Base-by-base conservation (phyloP, 2,888 invertebrate genomes). In the Rosalia funebris region DNA sequence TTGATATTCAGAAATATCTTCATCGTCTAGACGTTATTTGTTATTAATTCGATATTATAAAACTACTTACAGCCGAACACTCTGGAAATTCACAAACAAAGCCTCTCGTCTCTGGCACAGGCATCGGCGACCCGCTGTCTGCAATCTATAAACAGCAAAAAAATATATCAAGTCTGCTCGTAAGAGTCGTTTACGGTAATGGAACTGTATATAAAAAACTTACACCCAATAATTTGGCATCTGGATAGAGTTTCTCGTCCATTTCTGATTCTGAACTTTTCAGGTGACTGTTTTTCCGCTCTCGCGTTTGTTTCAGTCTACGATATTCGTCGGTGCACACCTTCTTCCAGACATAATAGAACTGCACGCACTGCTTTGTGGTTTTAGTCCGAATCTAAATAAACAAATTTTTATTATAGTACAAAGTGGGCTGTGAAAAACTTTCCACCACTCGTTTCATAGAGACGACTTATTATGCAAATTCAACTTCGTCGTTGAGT, bases 291-390 rank as follows among this genome's bases (percentile, higher is more conserved):
- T 74, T 67, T 60, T 74, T 78, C 55, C 75, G 70, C 47, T 82
- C 81, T 57, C 80, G 71, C 34, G 74, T 54, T 54, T 76, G 74
- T 61, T 81, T 81, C 54, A 81, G 65, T 58, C 76, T 69, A 53
- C 78, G 74, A 62, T 82, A 81, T 65, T 82, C 82, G 81, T 97
- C 95, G 70, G 92, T 91, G 75, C 96, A 96, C 25, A 96, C 90
- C 82, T 98, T 97, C 84, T 99, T 98, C 98, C 98, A 99, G 77
- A 97, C 90, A 82, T 99, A 98, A 83, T 99, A 99, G 84, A 98
- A 97, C 84, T 97, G 96, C 76, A 98, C 89, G 84, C 98, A 98
- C 81, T 96, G 96, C 75, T 93, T 93, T 37, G 91, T 88, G 67
- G 90, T 88, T 85, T 97, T 97, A 46, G 91, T 90, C 76, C 89